phyloP scores from a whole-genome alignment of 30 jellyfish, hydroid and myxozoan species.

The Chrysaora quinquecirrha region DNA sequence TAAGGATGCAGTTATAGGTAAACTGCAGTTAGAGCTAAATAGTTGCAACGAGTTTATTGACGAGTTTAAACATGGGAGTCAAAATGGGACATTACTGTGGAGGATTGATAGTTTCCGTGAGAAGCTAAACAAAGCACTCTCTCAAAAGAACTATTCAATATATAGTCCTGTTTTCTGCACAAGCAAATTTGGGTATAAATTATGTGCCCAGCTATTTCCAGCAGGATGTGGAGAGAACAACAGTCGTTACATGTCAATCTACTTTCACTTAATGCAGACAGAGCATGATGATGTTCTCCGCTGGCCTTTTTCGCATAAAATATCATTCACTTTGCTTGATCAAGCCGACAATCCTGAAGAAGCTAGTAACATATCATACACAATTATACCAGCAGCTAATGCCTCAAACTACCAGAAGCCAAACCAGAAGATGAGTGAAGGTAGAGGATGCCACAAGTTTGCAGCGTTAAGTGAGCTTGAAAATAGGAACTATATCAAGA shows the following conservation, averaged over 20 bases:
- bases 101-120: slow-evolving; percentile 52
- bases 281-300: slow-evolving; percentile 77
- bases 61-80: slow-evolving; percentile 46
- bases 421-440: slow-evolving; percentile 79
- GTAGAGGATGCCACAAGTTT: slow-evolving; percentile 78
- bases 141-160: slow-evolving; percentile 60
- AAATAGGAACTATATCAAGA: slow-evolving; percentile 65
- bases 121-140: slow-evolving; percentile 56
- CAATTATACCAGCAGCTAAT: slow-evolving; percentile 77
- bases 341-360: slow-evolving; percentile 72
- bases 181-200: slow-evolving; percentile 79
- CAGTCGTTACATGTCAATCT: slow-evolving; percentile 72
- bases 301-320: slow-evolving; percentile 83
- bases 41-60: slow-evolving; percentile 35
- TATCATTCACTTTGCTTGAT: slow-evolving; percentile 75
- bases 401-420: slow-evolving; percentile 73
- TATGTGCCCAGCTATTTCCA: slow-evolving; percentile 84
- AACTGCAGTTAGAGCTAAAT: slow-evolving; percentile 54
- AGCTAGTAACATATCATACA: slow-evolving; percentile 64
- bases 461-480: slow-evolving; percentile 65
- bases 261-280: slow-evolving; percentile 74
- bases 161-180: slow-evolving; percentile 71
- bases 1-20: slow-evolving; percentile 30
- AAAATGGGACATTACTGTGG: slow-evolving; percentile 80
- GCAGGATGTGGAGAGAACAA: slow-evolving; percentile 69